Percentiles rank a stretch among this genome's conserved stretches.
phyloP scores from a whole-genome alignment of 1,140 invertebrate species.

The Psilanteris sp. region DNA sequence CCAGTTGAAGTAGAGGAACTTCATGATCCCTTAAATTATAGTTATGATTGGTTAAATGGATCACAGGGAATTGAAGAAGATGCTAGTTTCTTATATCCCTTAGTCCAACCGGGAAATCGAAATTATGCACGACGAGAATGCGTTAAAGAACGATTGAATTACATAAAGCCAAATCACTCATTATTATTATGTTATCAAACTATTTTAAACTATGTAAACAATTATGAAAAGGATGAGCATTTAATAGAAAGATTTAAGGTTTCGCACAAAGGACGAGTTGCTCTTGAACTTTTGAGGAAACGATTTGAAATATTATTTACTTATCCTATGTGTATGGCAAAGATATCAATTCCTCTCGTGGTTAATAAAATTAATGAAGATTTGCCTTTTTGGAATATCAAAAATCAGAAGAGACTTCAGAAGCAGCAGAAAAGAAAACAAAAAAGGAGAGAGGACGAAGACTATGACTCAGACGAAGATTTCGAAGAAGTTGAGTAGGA shows the following conservation, averaged over 20 bases:
- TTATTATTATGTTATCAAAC: slow-evolving; percentile 64
- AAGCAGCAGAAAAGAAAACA: no score
- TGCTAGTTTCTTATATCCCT: slow-evolving; percentile 27
- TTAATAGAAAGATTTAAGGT: slow-evolving; percentile 26
- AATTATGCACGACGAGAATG: not conserved
- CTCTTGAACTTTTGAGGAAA: slow-evolving; percentile 65
- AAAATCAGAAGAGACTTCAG: no score
- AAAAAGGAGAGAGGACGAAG: no score
- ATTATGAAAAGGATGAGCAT: not conserved
- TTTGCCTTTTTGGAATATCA: no score
- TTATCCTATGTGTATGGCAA: slow-evolving; percentile 69
- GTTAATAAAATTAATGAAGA: not conserved
- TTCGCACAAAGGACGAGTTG: slow-evolving; percentile 41
- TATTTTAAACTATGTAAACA: slow-evolving; percentile 45
- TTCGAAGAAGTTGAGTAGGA: no score
- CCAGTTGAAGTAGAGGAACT: slow-evolving; percentile 1
- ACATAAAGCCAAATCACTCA: slow-evolving; percentile 61
- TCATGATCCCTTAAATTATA: slow-evolving; percentile 18
- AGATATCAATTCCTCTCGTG: slow-evolving; percentile 15
- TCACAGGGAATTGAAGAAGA: slow-evolving; percentile 27
- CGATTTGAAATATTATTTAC: slow-evolving; percentile 73
- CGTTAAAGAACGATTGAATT: slow-evolving; percentile 2
- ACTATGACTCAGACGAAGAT: no score
- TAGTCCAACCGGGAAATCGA: not conserved
- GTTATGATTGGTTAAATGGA: slow-evolving; percentile 37